Conservation (phyloP, 2,797 vertebrate genomes). For the Anolis apletophallus region DNA sequence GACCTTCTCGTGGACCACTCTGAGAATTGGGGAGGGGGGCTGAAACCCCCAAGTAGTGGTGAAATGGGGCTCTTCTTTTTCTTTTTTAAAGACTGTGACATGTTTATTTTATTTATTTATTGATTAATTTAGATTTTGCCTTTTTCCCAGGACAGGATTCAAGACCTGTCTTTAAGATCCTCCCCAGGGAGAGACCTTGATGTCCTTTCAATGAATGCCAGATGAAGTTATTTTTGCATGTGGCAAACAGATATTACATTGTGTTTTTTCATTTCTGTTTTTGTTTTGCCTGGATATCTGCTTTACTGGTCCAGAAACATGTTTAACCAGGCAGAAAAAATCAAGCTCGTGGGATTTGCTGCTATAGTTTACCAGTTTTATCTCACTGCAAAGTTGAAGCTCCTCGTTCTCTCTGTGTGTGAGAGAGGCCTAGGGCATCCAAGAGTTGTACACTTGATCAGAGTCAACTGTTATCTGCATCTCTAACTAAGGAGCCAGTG, state of each 20-base stretch:
- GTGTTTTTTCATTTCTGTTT: not conserved
- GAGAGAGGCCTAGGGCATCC: not conserved
- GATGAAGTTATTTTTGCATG: not conserved
- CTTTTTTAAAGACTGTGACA: no score
- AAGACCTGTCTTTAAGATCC: not conserved
- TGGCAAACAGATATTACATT: no score
- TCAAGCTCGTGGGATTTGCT: not conserved
- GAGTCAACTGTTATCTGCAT: not conserved
- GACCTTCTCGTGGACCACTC: no score
- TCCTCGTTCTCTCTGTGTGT: not conserved
- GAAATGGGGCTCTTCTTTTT: no score
- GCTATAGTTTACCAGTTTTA: not conserved
- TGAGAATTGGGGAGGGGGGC: no score
- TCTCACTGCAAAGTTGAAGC: not conserved
- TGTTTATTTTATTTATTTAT: no score
- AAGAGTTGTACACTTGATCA: not conserved
- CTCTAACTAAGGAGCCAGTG: not conserved
- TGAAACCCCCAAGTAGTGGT: no score
- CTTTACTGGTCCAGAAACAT: not conserved
- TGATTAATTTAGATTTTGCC: no score
- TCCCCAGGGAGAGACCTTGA: no score
- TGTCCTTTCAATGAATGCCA: not conserved
- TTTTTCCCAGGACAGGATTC: no score
- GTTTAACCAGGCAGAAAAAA: rapidly evolving
- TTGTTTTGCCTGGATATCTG: not conserved